Conservation (phyloP, 2,888 invertebrate species). For the Blomia tropicalis region DNA sequence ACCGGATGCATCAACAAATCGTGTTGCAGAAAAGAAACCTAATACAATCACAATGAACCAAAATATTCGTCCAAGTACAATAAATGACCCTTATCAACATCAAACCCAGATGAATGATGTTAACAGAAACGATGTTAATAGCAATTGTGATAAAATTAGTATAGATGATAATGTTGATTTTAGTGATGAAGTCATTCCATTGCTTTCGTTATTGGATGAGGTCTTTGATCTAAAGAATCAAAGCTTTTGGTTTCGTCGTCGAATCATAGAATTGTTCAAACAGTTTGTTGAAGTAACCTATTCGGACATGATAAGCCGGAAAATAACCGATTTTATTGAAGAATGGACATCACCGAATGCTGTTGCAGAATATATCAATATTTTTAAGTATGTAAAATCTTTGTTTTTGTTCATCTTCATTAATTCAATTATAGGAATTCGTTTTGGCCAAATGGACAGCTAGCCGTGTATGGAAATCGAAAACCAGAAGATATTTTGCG, state of each 20-base stretch:
- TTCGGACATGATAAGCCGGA: constrained; percentile 64
- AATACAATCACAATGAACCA: no score
- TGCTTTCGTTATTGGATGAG: constrained; percentile 63
- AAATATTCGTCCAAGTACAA: not conserved
- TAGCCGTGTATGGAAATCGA: constrained; percentile 42
- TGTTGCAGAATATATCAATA: constrained; percentile 66
- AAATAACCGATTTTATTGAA: constrained; percentile 72
- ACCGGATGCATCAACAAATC: not conserved
- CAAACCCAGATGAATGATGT: not conserved
- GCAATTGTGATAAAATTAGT: not conserved
- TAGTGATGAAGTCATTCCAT: constrained; percentile 57
- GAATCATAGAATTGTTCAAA: constrained; percentile 55
- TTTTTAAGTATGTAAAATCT: constrained; percentile 42
- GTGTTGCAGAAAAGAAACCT: not conserved
- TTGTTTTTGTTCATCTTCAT: constrained; percentile 20
- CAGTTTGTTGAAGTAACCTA: constrained; percentile 63
- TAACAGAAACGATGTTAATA: not conserved
- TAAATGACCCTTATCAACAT: no score
- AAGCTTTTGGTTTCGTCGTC: constrained; percentile 61
- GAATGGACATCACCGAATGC: constrained; percentile 70
- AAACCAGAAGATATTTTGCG: constrained; percentile 49
- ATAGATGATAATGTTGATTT: constrained; percentile 18
- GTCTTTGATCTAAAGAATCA: constrained; percentile 64
- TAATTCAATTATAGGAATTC: constrained; percentile 37
- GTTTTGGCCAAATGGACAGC: constrained; percentile 45